phyloP scores from a whole-genome alignment of 2,113 vertebrate species.

The Recurvirostra avosetta region DNA sequence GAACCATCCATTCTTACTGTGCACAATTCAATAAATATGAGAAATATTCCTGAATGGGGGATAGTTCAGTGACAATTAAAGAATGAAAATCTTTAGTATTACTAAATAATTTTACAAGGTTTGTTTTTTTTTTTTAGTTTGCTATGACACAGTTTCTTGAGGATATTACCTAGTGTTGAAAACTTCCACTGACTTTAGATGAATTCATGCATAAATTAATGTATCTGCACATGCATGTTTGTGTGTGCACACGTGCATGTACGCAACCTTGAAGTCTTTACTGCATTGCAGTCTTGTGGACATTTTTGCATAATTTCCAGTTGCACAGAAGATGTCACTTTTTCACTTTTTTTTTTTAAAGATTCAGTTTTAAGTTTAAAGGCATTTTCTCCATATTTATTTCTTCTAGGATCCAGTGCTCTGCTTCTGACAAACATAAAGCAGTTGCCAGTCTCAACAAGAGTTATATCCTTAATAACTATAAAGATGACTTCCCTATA shows the following conservation, averaged over 20 bases:
- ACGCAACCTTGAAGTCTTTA: neutral
- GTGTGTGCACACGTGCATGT: accelerated
- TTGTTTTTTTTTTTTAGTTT: neutral
- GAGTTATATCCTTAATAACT: neutral
- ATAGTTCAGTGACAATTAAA: neutral
- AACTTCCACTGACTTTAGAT: neutral
- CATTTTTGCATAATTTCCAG: neutral
- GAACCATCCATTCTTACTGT: neutral
- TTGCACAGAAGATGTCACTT: neutral
- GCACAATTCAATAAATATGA: neutral
- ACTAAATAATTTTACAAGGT: neutral
- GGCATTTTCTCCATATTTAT: neutral
- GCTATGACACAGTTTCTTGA: neutral
- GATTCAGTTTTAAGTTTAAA: no score
- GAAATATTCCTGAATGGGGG: neutral
- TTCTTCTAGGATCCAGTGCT: neutral
- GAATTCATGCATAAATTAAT: neutral
- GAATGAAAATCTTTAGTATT: neutral
- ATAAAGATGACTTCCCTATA: neutral
- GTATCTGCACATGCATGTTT: neutral
- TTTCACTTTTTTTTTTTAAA: no score
- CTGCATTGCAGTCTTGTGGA: neutral
- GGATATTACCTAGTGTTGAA: neutral
- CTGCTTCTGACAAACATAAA: neutral
- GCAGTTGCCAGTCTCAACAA: neutral